These are phyloP conservation scores for Drosophila atroscutellata DNA, from an alignment of 2,888 invertebrate species.

Conservation along the genomic window DNA sequence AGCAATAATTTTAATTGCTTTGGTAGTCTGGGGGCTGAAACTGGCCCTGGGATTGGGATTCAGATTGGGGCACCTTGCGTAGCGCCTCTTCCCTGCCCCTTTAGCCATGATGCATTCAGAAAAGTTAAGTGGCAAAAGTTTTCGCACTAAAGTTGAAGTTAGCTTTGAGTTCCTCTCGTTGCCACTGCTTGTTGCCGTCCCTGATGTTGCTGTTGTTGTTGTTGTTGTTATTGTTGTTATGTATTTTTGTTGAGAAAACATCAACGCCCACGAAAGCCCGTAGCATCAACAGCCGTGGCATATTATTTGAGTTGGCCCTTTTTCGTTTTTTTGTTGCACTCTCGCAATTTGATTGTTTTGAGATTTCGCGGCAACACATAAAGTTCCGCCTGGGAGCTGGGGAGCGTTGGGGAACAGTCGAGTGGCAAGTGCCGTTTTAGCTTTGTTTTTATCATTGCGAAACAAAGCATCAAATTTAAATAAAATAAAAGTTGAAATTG, in stretches of 20 bases:
- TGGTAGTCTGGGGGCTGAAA: constrained; percentile 51
- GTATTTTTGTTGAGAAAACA: constrained; percentile 74
- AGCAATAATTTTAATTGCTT: constrained; percentile 83
- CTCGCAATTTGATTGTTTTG: constrained; percentile 76
- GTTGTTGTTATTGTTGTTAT: constrained; percentile 37
- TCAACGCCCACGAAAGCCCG: constrained; percentile 71
- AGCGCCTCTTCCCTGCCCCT: not conserved
- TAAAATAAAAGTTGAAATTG: constrained; percentile 76
- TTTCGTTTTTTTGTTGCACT: constrained; percentile 46
- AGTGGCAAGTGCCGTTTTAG: constrained; percentile 33
- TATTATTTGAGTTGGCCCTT: constrained; percentile 71
- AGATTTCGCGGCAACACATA: constrained; percentile 76
- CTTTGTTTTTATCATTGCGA: constrained; percentile 59
- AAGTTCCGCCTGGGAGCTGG: constrained; percentile 53
- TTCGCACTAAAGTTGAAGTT: constrained; percentile 80
- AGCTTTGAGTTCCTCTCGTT: constrained; percentile 44
- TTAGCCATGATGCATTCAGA: constrained; percentile 50
- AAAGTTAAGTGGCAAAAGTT: constrained; percentile 80
- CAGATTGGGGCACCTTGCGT: constrained; percentile 31
- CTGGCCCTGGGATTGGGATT: constrained; percentile 38
- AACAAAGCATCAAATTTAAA: constrained; percentile 69
- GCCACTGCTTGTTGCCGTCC: constrained; percentile 7
- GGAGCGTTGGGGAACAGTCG: not conserved
- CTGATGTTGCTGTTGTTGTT: constrained; percentile 16
- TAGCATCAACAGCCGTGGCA: constrained; percentile 42